These are phyloP conservation scores for Cydia pomonella DNA, from an alignment of 1,140 invertebrate genomes.

Conservation along the genomic window DNA sequence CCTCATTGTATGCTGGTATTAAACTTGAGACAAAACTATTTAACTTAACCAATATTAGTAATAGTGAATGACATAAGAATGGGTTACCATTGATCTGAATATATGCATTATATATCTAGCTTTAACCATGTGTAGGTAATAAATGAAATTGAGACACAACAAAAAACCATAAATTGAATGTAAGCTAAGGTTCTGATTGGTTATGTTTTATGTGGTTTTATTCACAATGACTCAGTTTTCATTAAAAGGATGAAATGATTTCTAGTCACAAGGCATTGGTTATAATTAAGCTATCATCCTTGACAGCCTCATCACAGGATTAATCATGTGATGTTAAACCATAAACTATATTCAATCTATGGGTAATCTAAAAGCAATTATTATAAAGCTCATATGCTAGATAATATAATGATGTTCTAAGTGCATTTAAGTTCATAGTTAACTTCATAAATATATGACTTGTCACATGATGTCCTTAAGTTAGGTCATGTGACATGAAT, in stretches of 20 bases:
- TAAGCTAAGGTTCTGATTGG: too few relatives aligned
- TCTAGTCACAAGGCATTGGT: too few relatives aligned
- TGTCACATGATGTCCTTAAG: conserved; percentile 31
- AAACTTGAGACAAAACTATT: too few relatives aligned
- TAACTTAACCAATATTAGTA: too few relatives aligned
- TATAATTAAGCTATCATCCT: neutral
- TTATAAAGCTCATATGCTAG: neutral
- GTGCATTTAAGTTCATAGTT: neutral
- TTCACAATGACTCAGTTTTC: neutral
- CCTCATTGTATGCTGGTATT: too few relatives aligned
- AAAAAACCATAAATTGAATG: too few relatives aligned
- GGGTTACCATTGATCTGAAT: too few relatives aligned
- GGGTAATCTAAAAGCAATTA: neutral
- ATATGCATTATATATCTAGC: too few relatives aligned
- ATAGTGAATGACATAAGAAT: too few relatives aligned
- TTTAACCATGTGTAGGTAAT: too few relatives aligned
- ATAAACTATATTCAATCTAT: conserved; percentile 4
- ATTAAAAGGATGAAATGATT: too few relatives aligned
- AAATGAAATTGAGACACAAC: too few relatives aligned
- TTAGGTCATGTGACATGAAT: conserved; percentile 27
- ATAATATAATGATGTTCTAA: neutral
- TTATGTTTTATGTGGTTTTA: neutral
- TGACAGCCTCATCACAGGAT: conserved; percentile 11
- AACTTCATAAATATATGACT: conserved; percentile 20
- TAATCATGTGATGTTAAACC: conserved; percentile 12